Conservation (phyloP, 37 sponge, comb jelly and placozoan species). For the Spongia lamella region DNA sequence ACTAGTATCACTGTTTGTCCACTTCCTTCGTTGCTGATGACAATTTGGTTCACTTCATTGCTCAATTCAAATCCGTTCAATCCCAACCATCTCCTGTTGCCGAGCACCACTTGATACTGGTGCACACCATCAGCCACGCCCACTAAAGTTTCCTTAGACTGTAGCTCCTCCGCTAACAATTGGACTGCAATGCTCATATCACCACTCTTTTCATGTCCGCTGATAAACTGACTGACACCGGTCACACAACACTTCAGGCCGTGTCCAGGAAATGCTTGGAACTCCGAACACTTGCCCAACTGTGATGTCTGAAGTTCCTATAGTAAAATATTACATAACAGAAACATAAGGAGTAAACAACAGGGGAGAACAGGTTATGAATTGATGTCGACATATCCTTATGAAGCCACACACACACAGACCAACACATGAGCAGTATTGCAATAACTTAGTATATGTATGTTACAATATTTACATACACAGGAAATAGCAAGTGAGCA, state of each 20-base stretch:
- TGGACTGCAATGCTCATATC: too few species aligned
- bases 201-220: not conserved
- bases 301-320: conserved; percentile 23
- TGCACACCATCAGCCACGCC: not conserved
- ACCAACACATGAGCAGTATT: too few species aligned
- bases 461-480: too few species aligned
- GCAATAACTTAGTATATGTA: too few species aligned
- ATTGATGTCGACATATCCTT: too few species aligned
- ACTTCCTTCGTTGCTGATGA: conserved; percentile 35
- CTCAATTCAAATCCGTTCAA: conserved; percentile 26
- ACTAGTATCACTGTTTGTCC: conserved; percentile 79
- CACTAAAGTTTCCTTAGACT: not conserved
- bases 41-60: conserved; percentile 11
- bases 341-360: too few species aligned
- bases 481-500: too few species aligned
- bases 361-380: too few species aligned
- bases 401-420: too few species aligned
- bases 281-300: conserved; percentile 38
- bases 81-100: conserved; percentile 69
- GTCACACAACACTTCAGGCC: conserved; percentile 50
- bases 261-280: conserved; percentile 55
- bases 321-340: too few species aligned
- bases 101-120: conserved; percentile 49
- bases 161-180: too few species aligned
- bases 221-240: not conserved